phyloP scores from a whole-genome alignment of 2,113 vertebrate genomes.

The Strix aluco region DNA sequence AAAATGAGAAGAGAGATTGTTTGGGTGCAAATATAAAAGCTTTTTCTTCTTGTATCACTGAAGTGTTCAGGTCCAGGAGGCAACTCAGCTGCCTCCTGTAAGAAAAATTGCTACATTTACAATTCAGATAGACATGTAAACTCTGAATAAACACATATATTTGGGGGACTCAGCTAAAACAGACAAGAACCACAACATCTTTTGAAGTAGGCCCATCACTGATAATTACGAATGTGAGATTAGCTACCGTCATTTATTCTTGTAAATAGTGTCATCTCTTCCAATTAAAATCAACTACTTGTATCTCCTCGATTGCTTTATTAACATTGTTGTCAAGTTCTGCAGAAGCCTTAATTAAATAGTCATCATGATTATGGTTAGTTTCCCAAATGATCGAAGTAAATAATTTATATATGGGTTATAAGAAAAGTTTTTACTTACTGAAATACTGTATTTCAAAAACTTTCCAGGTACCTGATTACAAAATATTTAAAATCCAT shows the following conservation, averaged over 20 bases:
- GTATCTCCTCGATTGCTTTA: slow-evolving; percentile 60
- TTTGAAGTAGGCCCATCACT: slow-evolving; percentile 56
- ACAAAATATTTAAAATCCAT: background rate
- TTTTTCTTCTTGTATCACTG: background rate
- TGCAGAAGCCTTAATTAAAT: slow-evolving; percentile 71
- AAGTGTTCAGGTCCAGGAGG: background rate
- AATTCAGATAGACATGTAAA: slow-evolving; percentile 4
- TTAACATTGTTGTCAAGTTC: slow-evolving; percentile 69
- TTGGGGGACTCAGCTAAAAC: slow-evolving; percentile 19
- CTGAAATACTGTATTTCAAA: slow-evolving; percentile 6
- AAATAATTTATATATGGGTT: slow-evolving; percentile 48
- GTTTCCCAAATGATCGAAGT: slow-evolving; percentile 57
- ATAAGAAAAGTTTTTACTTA: slow-evolving; percentile 30
- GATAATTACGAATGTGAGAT: slow-evolving; percentile 70
- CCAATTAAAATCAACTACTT: slow-evolving; percentile 72
- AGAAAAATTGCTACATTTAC: slow-evolving; percentile 13
- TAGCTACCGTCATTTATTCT: slow-evolving; percentile 69
- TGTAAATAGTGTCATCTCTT: slow-evolving; percentile 75
- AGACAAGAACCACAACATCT: slow-evolving; percentile 33
- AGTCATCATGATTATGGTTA: slow-evolving; percentile 63
- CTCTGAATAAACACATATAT: slow-evolving; percentile 35
- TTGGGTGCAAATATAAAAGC: background rate
- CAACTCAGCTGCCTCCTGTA: background rate
- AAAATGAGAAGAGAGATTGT: background rate
- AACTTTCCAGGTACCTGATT: background rate